These are phyloP conservation scores for Xylota segnis DNA, from an alignment of 2,888 invertebrate species.

Conservation along the genomic window DNA sequence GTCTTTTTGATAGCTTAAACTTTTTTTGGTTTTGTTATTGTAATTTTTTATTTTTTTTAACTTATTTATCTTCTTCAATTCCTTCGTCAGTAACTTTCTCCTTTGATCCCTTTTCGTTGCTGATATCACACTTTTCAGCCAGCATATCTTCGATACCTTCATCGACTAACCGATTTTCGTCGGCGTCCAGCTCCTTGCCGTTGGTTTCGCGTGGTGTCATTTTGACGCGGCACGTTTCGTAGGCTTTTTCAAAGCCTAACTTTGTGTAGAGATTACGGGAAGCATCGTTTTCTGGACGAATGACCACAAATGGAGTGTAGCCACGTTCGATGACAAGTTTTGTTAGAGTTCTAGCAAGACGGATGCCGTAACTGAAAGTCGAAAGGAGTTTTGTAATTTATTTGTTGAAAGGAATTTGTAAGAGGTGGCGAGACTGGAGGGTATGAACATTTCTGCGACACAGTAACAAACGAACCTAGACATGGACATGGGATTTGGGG, in stretches of 20 bases:
- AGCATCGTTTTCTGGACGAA: slow-evolving; percentile 94
- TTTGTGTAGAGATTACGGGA: slow-evolving; percentile 93
- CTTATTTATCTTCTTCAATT: slow-evolving; percentile 83
- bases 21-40: slow-evolving; percentile 79
- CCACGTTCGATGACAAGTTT: slow-evolving; percentile 89
- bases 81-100: slow-evolving; percentile 83
- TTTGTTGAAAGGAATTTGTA: slow-evolving; percentile 78
- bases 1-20: slow-evolving; percentile 66
- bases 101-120: slow-evolving; percentile 81
- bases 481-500: too few relatives aligned
- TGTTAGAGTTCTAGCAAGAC: slow-evolving; percentile 89
- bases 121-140: slow-evolving; percentile 84
- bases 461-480: too few relatives aligned
- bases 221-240: slow-evolving; percentile 92
- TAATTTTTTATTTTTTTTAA: slow-evolving; percentile 46
- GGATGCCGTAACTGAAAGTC: slow-evolving; percentile 87
- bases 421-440: too few relatives aligned
- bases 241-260: slow-evolving; percentile 92
- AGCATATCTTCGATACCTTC: slow-evolving; percentile 84
- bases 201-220: slow-evolving; percentile 86
- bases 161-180: slow-evolving; percentile 81
- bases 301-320: slow-evolving; percentile 94
- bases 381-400: slow-evolving; percentile 65
- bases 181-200: slow-evolving; percentile 71
- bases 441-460: too few relatives aligned